These are phyloP conservation scores for Crocodylus rhombifer DNA, from an alignment of 2,797 vertebrate species.

Conservation along the genomic window DNA sequence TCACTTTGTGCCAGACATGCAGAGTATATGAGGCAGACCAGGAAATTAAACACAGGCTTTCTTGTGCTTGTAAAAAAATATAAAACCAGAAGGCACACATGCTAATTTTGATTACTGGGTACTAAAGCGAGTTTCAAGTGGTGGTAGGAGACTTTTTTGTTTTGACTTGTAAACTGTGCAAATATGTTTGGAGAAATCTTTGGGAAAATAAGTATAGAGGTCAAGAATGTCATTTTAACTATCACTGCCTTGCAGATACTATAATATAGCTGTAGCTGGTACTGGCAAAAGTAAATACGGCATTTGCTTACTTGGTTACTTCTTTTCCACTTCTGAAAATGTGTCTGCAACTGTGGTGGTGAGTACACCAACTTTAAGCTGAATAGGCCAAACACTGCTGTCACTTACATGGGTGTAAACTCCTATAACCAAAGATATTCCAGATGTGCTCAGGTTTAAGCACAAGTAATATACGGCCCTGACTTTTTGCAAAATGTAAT, in stretches of 20 bases:
- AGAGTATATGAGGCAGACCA: slow-evolving; percentile 2
- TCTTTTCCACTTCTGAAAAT: neutral
- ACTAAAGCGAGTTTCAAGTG: too few relatives aligned
- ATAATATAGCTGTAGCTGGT: neutral
- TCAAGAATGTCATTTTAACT: too few relatives aligned
- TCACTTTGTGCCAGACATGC: neutral
- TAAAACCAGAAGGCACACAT: neutral
- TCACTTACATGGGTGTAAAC: neutral
- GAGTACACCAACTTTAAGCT: neutral
- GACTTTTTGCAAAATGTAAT: neutral
- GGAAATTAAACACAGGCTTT: neutral
- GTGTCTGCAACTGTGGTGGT: neutral
- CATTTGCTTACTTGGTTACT: neutral
- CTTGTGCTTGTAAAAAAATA: neutral
- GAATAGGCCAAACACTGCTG: neutral
- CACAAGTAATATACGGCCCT: neutral
- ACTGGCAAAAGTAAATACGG: neutral
- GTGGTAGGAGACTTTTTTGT: too few relatives aligned
- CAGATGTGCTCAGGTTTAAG: neutral
- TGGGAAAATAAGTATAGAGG: neutral
- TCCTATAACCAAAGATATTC: neutral
- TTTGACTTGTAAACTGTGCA: neutral
- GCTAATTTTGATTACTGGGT: neutral
- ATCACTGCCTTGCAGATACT: neutral
- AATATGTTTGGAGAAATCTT: neutral